phyloP scores from a whole-genome alignment of 1,140 invertebrate species.

The Aphelenchoides besseyi region DNA sequence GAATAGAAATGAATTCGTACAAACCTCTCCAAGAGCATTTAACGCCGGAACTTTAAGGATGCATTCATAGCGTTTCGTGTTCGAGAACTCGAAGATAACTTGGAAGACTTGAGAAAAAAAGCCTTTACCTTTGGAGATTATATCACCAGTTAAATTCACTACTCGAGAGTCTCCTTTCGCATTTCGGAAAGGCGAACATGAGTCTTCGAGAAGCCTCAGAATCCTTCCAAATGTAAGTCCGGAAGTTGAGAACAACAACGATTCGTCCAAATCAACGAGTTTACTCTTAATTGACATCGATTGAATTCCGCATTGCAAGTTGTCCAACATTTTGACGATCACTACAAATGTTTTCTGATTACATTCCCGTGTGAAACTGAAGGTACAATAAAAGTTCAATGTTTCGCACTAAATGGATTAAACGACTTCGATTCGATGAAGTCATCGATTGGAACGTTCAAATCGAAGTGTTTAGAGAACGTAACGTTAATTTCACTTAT shows the following conservation, averaged over 20 bases:
- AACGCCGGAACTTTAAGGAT: conserved; percentile 13
- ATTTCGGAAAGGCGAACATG: neutral
- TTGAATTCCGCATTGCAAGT: no score
- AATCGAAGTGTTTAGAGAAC: no score
- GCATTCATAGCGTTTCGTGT: conserved; percentile 8
- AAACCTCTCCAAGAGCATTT: conserved; percentile 24
- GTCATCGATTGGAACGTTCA: no score
- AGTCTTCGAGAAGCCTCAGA: neutral
- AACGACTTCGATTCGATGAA: no score
- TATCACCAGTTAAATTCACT: neutral
- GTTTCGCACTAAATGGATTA: no score
- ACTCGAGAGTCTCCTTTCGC: neutral
- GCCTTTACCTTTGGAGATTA: neutral
- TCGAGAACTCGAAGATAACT: conserved; percentile 15
- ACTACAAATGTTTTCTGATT: no score
- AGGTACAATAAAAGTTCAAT: no score
- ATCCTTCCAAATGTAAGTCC: neutral
- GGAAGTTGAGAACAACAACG: neutral
- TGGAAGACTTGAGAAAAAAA: conserved; percentile 16
- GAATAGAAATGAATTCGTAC: conserved; percentile 22
- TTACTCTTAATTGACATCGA: no score
- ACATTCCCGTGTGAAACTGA: no score
- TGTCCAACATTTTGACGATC: no score
- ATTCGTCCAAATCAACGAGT: neutral
- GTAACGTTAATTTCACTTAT: no score